Base-by-base conservation (phyloP, 2,113 vertebrate species). In the cattle (Bos taurus) region DNA sequence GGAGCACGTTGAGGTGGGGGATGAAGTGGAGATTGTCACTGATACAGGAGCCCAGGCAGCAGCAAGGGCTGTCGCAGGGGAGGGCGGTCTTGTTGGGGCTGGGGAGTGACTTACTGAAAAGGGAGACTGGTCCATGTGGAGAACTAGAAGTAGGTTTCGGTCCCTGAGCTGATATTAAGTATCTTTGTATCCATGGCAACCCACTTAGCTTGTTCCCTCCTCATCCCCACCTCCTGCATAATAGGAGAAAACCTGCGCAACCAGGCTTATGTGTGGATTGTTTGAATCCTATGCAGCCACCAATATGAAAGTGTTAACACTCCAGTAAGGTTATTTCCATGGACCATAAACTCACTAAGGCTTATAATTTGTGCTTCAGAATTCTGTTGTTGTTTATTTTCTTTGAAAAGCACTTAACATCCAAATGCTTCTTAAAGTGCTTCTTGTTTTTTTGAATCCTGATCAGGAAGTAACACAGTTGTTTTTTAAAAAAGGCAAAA, bases 371-470 rank as follows among this genome's bases (percentile, higher is more conserved):
- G n/a, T 90, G 84, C 56, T 96, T 95, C 64, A 62, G 30, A 62
- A n/a, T 92, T 88, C 87, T 92, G 59, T 33, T 82, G 54, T 52
- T 46, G 5, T 92, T 93, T 82, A 57, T 90, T 95, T 96, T 97
- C 92, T 95, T 95, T 97, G 59, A 77, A 91, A 97, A 97, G 30
- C 84, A 62, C 40, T 92, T 88, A 84, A 50, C 13, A 46, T 87
- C 60, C 56, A 90, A 81, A 23, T 84, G 50, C 36, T 96, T 94
- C 91, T 90, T 26, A 46, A 94, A 88, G 25, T 85, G 12, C 62
- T 91, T 17, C 52, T 89, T 87, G 28, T 52, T n/a, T 80, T 92
- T 97, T 88, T 88, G 23, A 56, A 26, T 59, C 78, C 11, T 56
- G n/a, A 60, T 91, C 23, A 81, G 52, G 36, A n/a, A 77, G 33